A percentile compares a stretch with the other conserved stretches of the same genome.
These are phyloP conservation scores for Carcina quercana DNA, from an alignment of 2,888 invertebrate species.

Conservation along the genomic window DNA sequence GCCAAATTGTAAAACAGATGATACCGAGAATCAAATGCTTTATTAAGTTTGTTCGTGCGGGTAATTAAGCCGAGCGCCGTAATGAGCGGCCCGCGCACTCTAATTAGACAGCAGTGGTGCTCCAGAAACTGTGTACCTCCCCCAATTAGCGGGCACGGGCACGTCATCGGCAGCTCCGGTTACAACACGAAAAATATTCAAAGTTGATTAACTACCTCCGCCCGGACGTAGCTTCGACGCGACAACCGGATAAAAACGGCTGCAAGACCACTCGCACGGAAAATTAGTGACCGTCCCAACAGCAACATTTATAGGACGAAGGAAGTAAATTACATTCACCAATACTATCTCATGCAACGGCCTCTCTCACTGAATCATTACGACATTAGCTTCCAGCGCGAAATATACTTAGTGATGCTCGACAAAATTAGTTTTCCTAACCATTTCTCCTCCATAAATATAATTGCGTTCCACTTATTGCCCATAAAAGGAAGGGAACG, in stretches of 20 bases:
- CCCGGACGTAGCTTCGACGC: no score
- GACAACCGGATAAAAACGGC: no score
- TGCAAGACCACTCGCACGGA: no score
- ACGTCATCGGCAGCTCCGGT: constrained; percentile 32
- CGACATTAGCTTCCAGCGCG: constrained; percentile 5
- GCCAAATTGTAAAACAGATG: no score
- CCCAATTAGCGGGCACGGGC: constrained; percentile 46
- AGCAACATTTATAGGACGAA: no score
- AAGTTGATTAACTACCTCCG: constrained; percentile 1
- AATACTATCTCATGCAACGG: no score
- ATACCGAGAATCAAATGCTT: constrained; percentile 31
- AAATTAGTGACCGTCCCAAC: no score
- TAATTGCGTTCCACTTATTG: constrained; percentile 74
- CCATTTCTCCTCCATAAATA: constrained; percentile 69
- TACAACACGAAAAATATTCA: constrained; percentile 15
- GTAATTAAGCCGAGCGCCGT: constrained; percentile 49
- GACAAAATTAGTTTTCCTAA: constrained; percentile 67
- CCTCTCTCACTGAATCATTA: background rate
- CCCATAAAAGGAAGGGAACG: constrained; percentile 72
- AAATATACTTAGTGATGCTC: constrained; percentile 46
- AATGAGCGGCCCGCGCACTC: constrained; percentile 49
- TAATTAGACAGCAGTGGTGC: constrained; percentile 51
- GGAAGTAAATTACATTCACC: no score
- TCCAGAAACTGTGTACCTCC: constrained; percentile 51
- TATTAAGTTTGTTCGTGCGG: constrained; percentile 41